These are phyloP conservation scores for Pteropus alecto DNA, from an alignment of 2,113 vertebrate genomes.

Conservation along the genomic window DNA sequence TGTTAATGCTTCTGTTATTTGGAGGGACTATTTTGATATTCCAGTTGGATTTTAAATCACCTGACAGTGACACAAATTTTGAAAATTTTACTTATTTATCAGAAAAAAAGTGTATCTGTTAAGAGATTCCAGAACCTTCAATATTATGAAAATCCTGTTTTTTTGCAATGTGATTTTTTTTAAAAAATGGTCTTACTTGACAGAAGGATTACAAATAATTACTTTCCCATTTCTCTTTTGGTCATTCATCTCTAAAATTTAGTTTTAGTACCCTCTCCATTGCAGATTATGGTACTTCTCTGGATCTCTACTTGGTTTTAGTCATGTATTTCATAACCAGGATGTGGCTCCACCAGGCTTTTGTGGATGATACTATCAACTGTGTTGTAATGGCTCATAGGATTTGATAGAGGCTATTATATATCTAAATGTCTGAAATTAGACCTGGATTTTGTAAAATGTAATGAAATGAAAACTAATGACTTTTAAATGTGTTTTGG, in stretches of 20 bases:
- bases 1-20: constrained; percentile 41
- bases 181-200: constrained; percentile 27
- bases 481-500: constrained; percentile 75
- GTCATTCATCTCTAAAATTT: constrained; percentile 34
- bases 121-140: background rate
- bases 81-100: background rate
- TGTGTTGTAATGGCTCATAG: constrained; percentile 69
- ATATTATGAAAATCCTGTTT: background rate
- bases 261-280: background rate
- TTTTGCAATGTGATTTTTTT: background rate
- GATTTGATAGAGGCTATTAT: constrained; percentile 74
- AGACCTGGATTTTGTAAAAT: constrained; percentile 72
- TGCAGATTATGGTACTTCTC: constrained; percentile 2
- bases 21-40: background rate
- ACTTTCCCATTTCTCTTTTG: background rate
- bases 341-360: constrained; percentile 57
- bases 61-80: background rate
- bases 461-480: constrained; percentile 75
- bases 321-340: constrained; percentile 55
- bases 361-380: constrained; percentile 72
- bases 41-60: background rate
- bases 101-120: constrained; percentile 32
- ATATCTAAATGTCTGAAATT: constrained; percentile 72
- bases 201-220: background rate
- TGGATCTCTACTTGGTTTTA: constrained; percentile 21